Conservation (phyloP, 2,888 invertebrate species). For the Dicyrtomina minuta region DNA sequence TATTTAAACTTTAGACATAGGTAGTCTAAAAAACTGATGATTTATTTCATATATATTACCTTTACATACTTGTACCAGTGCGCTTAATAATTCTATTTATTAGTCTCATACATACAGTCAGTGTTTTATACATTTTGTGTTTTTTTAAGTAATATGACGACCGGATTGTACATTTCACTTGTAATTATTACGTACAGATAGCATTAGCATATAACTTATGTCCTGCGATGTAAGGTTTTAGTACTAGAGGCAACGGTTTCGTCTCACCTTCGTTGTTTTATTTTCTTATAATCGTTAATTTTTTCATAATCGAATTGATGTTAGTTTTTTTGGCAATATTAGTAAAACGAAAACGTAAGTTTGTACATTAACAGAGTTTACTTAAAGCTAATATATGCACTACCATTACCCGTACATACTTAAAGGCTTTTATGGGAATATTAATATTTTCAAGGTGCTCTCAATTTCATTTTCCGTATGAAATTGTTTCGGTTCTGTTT, state of each 20-base stretch:
- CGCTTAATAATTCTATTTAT: constrained; percentile 27
- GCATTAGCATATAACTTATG: neutral
- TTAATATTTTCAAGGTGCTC: constrained; percentile 26
- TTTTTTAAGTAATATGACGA: neutral
- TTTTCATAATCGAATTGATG: constrained; percentile 11
- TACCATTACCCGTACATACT: neutral
- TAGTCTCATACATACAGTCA: constrained; percentile 9
- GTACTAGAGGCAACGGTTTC: constrained; percentile 6
- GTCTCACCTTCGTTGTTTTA: too few species aligned
- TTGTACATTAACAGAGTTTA: constrained; percentile 1
- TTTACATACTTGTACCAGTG: constrained; percentile 24
- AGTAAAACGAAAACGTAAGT: constrained; percentile 8
- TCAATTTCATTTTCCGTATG: neutral
- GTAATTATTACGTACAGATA: neutral
- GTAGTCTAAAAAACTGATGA: neutral
- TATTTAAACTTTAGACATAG: too few species aligned
- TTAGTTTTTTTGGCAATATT: constrained; percentile 21
- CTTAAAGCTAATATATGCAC: constrained; percentile 1
- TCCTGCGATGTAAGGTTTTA: neutral
- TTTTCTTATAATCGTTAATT: neutral
- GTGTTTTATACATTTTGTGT: constrained; percentile 3
- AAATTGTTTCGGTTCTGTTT: constrained; percentile 8
- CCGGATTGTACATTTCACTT: neutral
- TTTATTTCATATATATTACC: constrained; percentile 7
- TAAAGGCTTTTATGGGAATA: constrained; percentile 6